Evolutionary conservation across 2,797 vertebrate species (phyloP).

Genomic region (Cheirogaleus major): DNA sequence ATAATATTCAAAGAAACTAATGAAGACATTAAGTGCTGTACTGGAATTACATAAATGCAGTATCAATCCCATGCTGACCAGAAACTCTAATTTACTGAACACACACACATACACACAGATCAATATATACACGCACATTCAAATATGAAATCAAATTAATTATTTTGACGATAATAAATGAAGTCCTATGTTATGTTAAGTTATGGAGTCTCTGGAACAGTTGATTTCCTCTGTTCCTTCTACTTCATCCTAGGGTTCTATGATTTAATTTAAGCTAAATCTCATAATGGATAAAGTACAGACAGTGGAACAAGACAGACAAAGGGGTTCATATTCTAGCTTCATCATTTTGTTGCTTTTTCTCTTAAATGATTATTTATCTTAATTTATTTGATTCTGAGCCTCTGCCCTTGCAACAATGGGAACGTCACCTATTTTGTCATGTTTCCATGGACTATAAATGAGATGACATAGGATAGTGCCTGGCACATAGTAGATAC

Average conservation of each 20-base stretch:
- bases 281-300: background rate
- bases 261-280: background rate
- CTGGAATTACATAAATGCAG: background rate
- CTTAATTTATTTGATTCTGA: background rate
- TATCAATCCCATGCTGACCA: background rate
- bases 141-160: background rate
- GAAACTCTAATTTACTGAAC: background rate
- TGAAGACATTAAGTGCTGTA: background rate
- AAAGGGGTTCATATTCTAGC: background rate
- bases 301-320: background rate
- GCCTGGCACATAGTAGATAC: background rate
- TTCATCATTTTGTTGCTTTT: background rate
- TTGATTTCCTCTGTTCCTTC: background rate
- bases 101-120: background rate
- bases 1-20: background rate
- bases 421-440: background rate
- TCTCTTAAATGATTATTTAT: background rate
- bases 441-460: background rate
- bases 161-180: constrained; percentile 9
- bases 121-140: background rate
- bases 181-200: background rate
- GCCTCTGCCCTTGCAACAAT: background rate
- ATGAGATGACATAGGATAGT: background rate
- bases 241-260: background rate
- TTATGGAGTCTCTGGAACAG: background rate